Evolutionary conservation across 1,140 invertebrate species (phyloP), one percentile per base, ranked within the genome.

Genomic region (Oreohelix idahoensis): DNA sequence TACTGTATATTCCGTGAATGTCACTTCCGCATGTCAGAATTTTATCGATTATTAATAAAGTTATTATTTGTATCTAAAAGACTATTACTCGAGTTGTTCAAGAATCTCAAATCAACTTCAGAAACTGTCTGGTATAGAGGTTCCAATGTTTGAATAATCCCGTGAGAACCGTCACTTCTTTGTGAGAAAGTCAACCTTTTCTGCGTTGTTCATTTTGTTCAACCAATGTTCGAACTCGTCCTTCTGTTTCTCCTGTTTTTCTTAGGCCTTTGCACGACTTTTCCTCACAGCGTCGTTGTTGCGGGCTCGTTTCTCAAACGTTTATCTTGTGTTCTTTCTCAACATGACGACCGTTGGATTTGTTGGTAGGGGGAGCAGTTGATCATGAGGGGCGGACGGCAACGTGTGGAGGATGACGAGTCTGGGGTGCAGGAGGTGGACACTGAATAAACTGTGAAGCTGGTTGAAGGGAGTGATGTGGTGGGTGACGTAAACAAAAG

Each of bases 221-320:
- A 11, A 96, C 93, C 77, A 99, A 93, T 63, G 96, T 94, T 90
- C 98, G 97, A 32, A 99, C 97, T 91, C 98, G 96, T 90, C 97
- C 96, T 92, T 98, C 97, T 0, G 98, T 98, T 89, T 98, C 97
- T 77, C 96, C 35, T 97, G 97, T 78, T 97, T 95, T 35, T 97
- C 95, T 93, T 99, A 99, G 42, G 97, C 97, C 94, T 99, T 99
- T 92, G 98, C 97, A 73, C 98, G 95, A 75, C 96, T 97, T 92
- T 99, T 99, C 74, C 98, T 94, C 63, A 99, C 98, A 0, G 98
- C 98, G 87, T 99, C 97, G 93, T 99, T 99, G 93, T 99, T 99
- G 76, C 98, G 94, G 89, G 98, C 97, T 17, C 98, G 94, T 69
- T 98, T 94, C 82, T 97, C 93, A 85, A 96, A n/a, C n/a, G 95